These are phyloP conservation scores for Cyprinus carpio DNA, from an alignment of 2,113 vertebrate species.

Conservation along the genomic window DNA sequence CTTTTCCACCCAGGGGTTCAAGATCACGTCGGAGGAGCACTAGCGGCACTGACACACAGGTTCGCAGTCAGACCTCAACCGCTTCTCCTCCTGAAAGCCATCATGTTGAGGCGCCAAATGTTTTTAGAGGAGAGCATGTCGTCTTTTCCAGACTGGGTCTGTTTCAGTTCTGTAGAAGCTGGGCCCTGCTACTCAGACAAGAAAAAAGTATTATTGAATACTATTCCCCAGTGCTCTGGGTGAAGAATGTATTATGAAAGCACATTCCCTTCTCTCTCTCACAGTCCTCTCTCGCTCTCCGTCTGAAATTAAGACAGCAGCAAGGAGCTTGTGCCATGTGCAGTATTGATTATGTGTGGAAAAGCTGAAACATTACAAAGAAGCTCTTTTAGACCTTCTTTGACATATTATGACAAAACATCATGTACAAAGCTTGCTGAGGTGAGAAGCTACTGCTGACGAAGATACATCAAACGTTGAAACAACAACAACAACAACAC, in stretches of 20 bases:
- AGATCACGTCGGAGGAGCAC: neutral
- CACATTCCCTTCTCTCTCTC: slow-evolving; percentile 39
- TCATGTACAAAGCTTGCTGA: neutral
- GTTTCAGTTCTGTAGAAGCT: slow-evolving; percentile 54
- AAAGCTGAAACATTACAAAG: no score
- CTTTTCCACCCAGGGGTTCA: slow-evolving; percentile 4
- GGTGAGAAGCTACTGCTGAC: neutral
- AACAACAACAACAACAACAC: neutral
- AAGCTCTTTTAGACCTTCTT: slow-evolving; percentile 10
- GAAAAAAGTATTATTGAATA: slow-evolving; percentile 61
- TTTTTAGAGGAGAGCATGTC: slow-evolving; percentile 65
- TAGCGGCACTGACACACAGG: slow-evolving; percentile 23
- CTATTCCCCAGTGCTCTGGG: slow-evolving; percentile 47
- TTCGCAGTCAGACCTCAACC: slow-evolving; percentile 21
- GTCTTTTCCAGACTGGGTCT: slow-evolving; percentile 69
- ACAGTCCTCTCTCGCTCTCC: neutral
- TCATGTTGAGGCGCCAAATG: slow-evolving; percentile 65
- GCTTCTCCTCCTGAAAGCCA: slow-evolving; percentile 39
- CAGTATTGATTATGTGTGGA: slow-evolving; percentile 20
- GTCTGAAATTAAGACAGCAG: slow-evolving; percentile 28
- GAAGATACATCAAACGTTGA: neutral
- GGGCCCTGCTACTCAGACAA: slow-evolving; percentile 59
- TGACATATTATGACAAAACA: slow-evolving; percentile 17
- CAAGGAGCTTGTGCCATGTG: slow-evolving; percentile 14
- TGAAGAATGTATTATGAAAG: slow-evolving; percentile 54